Evolutionary conservation across 53 echinoderm and acorn worm genomes (phyloP).

Genomic region (Luidia sarsii): DNA sequence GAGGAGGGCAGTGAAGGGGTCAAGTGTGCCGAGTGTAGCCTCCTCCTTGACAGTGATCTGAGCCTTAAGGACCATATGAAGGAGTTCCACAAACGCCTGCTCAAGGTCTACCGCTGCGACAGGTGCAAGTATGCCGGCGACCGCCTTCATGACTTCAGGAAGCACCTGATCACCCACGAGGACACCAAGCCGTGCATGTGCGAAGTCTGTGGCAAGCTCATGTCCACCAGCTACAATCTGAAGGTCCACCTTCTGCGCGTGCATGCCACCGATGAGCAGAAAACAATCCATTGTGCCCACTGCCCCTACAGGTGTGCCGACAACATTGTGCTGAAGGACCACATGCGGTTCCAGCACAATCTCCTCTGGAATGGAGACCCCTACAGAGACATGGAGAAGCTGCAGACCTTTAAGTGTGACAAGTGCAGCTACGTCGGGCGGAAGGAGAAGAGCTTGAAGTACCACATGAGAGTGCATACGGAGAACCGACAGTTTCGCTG

Average conservation of each 20-base stretch:
- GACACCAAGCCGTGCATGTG: constrained; percentile 81
- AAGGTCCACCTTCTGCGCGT: constrained; percentile 81
- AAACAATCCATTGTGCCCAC: constrained; percentile 68
- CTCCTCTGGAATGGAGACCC: constrained; percentile 62
- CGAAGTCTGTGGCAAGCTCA: constrained; percentile 81
- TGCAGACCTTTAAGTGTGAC: constrained; percentile 66
- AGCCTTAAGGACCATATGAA: constrained; percentile 65
- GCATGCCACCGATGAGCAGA: constrained; percentile 86
- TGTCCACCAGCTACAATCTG: constrained; percentile 89
- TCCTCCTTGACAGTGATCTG: constrained; percentile 33
- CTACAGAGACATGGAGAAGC: constrained; percentile 54
- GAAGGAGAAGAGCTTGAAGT: constrained; percentile 85
- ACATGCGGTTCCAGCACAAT: constrained; percentile 87
- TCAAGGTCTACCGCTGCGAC: constrained; percentile 84
- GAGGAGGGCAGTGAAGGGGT: constrained; percentile 51
- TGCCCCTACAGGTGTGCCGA: constrained; percentile 87
- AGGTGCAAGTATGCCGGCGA: constrained; percentile 82
- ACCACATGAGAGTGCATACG: constrained; percentile 91
- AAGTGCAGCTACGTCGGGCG: constrained; percentile 77
- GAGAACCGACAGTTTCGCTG: constrained; percentile 90
- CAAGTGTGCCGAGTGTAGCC: constrained; percentile 71
- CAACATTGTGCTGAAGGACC: constrained; percentile 92
- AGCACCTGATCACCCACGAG: constrained; percentile 77
- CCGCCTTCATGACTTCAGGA: constrained; percentile 81
- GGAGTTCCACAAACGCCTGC: constrained; percentile 65